Conservation (phyloP, 2,797 vertebrate species). For the Clarias platycephalus region DNA sequence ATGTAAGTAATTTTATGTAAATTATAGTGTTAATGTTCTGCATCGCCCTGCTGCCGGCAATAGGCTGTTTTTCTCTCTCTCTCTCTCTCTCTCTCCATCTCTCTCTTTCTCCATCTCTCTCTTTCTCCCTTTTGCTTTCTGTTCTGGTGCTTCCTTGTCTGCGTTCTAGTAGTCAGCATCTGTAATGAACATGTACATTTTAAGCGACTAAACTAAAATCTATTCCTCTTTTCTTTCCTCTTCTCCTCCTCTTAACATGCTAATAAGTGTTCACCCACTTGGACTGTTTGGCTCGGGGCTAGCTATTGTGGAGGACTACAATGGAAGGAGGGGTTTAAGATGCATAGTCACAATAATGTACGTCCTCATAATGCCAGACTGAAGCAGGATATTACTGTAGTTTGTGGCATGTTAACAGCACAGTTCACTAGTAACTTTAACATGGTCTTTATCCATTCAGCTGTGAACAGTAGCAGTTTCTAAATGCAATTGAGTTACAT, state of each 20-base stretch:
- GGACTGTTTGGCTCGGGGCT: conserved; percentile 62
- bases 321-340: conserved; percentile 54
- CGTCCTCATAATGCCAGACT: conserved; percentile 51
- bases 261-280: conserved; percentile 63
- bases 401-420: conserved; percentile 45
- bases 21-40: conserved; percentile 95
- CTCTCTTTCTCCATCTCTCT: neutral
- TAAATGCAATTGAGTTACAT: neutral
- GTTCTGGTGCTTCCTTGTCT: conserved; percentile 71
- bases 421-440: conserved; percentile 30
- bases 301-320: conserved; percentile 54
- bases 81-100: neutral
- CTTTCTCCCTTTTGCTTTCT: conserved; percentile 1
- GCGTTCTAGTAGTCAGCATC: conserved; percentile 65
- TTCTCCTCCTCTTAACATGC: conserved; percentile 55
- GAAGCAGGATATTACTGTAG: conserved; percentile 41
- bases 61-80: conserved; percentile 64
- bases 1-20: conserved; percentile 96
- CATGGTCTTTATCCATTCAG: neutral
- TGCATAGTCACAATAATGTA: conserved; percentile 58
- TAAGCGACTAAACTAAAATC: conserved; percentile 64
- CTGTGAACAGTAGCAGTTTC: conserved; percentile 3
- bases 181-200: conserved; percentile 67
- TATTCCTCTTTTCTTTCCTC: conserved; percentile 56
- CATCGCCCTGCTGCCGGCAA: conserved; percentile 81